Percentiles rank a stretch among this genome's conserved stretches.
phyloP scores from a whole-genome alignment of 2,888 invertebrate species.

The Adineta ricciae region DNA sequence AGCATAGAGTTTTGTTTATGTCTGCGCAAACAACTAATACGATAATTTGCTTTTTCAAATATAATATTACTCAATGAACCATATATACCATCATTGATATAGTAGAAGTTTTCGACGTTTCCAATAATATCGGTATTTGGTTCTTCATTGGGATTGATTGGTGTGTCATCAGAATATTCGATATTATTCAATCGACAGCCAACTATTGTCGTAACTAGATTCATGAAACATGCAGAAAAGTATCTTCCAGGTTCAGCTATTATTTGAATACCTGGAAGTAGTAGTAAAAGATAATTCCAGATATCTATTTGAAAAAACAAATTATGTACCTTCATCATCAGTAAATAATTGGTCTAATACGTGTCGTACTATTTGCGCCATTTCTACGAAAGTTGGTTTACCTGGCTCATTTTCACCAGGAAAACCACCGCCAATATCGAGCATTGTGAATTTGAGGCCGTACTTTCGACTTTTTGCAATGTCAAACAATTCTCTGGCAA shows the following conservation, averaged over 20 bases:
- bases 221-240: not conserved
- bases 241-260: not conserved
- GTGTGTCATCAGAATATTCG: no score
- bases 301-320: no score
- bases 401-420: not conserved
- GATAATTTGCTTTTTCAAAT: no score
- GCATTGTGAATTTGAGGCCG: not conserved
- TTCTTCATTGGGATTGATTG: no score
- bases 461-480: not conserved
- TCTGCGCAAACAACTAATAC: no score
- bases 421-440: not conserved
- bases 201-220: no score
- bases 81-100: no score
- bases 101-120: no score
- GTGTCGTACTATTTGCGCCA: not conserved
- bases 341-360: slow-evolving; percentile 16
- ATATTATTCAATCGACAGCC: no score
- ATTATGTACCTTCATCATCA: slow-evolving; percentile 22
- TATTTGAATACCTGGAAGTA: not conserved
- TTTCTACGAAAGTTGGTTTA: not conserved
- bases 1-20: no score
- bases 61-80: no score
- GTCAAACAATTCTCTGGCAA: not conserved
- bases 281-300: not conserved
- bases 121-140: no score